These are phyloP conservation scores for Mola mola DNA, from an alignment of 2,113 vertebrate genomes.

Conservation along the genomic window DNA sequence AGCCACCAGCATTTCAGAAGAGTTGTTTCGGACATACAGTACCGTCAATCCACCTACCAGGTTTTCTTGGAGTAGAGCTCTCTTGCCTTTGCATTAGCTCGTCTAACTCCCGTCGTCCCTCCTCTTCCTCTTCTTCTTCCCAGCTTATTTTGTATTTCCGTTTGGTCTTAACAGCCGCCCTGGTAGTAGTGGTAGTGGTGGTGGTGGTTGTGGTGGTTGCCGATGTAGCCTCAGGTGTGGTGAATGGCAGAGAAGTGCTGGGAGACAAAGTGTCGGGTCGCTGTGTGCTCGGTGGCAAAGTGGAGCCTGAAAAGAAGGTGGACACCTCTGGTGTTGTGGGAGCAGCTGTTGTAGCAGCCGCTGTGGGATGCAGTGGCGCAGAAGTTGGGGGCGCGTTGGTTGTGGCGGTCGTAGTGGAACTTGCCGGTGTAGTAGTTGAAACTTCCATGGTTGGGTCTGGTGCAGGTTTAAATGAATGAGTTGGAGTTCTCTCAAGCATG, in stretches of 20 bases:
- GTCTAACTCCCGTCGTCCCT: conserved; percentile 13
- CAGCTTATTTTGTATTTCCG: conserved; percentile 73
- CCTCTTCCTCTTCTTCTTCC: conserved; percentile 59
- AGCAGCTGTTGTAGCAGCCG: conserved; percentile 14
- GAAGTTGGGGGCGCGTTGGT: conserved; percentile 22
- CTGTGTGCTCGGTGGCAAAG: conserved; percentile 26
- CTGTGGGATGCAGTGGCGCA: background rate
- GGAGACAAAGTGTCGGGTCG: conserved; percentile 2
- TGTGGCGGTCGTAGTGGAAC: background rate
- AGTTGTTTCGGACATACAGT: too few species aligned
- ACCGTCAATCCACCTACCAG: conserved; percentile 66
- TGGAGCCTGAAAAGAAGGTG: background rate
- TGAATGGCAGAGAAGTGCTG: conserved; percentile 7
- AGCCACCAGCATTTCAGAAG: too few species aligned
- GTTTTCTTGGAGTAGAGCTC: conserved; percentile 41
- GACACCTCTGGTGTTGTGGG: conserved; percentile 9
- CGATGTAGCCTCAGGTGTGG: conserved; percentile 24
- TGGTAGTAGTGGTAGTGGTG: background rate
- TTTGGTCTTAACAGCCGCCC: conserved; percentile 29
- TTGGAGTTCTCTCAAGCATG: conserved; percentile 7
- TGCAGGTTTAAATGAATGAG: conserved; percentile 2
- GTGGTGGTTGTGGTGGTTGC: conserved; percentile 5
- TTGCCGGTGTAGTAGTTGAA: background rate
- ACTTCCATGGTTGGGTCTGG: background rate
- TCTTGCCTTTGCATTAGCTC: conserved; percentile 50